Evolutionary conservation across 2,113 vertebrate genomes (phyloP).

Genomic region (Melanotaenia duboulayi): DNA sequence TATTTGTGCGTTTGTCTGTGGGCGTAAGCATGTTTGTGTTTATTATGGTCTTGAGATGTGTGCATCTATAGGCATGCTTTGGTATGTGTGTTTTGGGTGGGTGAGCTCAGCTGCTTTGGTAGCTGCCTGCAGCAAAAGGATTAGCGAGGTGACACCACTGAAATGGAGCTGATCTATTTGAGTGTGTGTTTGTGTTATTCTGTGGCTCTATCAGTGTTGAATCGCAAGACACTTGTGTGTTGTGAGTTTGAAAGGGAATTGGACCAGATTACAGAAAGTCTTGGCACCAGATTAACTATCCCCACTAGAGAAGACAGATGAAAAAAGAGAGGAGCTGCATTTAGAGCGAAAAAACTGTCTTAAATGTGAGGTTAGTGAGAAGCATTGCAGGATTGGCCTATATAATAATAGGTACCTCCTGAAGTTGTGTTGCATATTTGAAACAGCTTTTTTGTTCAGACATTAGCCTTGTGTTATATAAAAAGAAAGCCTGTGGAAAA

Average conservation of each 20-base stretch:
- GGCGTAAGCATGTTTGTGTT: conserved; percentile 20
- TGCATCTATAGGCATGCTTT: conserved; percentile 23
- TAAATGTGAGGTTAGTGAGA: conserved; percentile 19
- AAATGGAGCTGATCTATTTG: conserved; percentile 69
- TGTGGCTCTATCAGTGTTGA: conserved; percentile 32
- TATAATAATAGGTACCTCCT: conserved; percentile 31
- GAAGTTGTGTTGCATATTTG: conserved; percentile 17
- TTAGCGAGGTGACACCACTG: conserved; percentile 64
- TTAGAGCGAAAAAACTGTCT: conserved; percentile 2
- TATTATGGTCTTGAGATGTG: conserved; percentile 26
- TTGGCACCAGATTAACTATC: conserved; percentile 65
- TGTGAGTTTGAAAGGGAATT: conserved; percentile 63
- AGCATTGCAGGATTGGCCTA: conserved; percentile 20
- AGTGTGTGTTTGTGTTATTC: conserved; percentile 35
- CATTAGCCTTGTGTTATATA: neutral
- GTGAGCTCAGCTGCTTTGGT: conserved; percentile 56
- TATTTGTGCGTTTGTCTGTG: neutral
- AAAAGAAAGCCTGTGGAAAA: neutral
- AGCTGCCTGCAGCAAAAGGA: conserved; percentile 61
- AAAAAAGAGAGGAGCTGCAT: conserved; percentile 30
- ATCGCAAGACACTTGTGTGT: conserved; percentile 44
- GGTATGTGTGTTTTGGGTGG: conserved; percentile 34
- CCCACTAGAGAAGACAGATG: conserved; percentile 42
- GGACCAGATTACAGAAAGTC: conserved; percentile 76
- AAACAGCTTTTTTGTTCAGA: conserved; percentile 20